phyloP scores from a whole-genome alignment of 2,113 vertebrate genomes.

The Grantiella picta region DNA sequence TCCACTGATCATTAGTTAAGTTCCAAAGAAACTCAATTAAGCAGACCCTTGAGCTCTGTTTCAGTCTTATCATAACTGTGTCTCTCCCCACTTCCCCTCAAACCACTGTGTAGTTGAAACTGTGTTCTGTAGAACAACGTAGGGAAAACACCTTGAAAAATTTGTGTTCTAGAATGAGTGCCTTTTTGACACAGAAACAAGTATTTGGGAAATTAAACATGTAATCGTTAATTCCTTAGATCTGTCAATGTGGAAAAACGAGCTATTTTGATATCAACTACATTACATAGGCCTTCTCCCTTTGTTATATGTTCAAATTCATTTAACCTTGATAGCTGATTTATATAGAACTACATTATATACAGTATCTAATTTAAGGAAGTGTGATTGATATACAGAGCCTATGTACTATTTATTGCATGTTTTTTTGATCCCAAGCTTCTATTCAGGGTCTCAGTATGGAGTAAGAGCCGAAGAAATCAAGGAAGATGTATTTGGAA shows the following conservation, averaged over 20 bases:
- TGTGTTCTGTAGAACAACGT: neutral
- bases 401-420: neutral
- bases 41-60: neutral
- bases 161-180: rapidly evolving
- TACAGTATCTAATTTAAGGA: neutral
- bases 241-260: neutral
- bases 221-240: neutral
- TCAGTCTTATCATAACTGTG: neutral
- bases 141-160: neutral
- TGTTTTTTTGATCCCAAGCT: neutral
- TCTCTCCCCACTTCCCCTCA: neutral
- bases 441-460: neutral
- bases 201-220: neutral
- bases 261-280: neutral
- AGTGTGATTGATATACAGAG: neutral
- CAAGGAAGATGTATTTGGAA: neutral
- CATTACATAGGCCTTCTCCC: neutral
- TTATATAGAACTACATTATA: neutral
- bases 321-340: neutral
- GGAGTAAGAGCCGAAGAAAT: neutral
- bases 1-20: neutral
- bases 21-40: neutral
- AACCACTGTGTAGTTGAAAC: neutral
- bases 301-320: neutral
- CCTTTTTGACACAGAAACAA: neutral